These are phyloP conservation scores for Spatulosminthurus flaviceps DNA, from an alignment of 2,888 invertebrate species.

Conservation along the genomic window DNA sequence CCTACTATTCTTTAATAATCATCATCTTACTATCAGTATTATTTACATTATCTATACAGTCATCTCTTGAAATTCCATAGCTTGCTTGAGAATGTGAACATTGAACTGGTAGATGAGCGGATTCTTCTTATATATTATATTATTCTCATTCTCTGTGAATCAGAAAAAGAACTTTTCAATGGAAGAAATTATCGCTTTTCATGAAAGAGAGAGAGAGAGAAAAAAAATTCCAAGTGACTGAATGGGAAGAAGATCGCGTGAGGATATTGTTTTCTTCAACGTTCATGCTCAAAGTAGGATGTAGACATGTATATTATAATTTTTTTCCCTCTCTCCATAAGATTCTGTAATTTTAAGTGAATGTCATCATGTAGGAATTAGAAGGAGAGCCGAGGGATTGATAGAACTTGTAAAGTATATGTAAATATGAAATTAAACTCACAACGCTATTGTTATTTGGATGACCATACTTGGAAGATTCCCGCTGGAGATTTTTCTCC, in stretches of 20 bases:
- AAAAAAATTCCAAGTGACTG: constrained; percentile 48
- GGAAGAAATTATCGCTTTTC: constrained; percentile 53
- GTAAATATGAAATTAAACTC: constrained; percentile 14
- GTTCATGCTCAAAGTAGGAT: constrained; percentile 46
- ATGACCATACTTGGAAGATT: constrained; percentile 25
- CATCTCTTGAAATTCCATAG: constrained; percentile 24
- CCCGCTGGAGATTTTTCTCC: constrained; percentile 24
- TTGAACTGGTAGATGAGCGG: constrained; percentile 42
- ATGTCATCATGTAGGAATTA: constrained; percentile 10
- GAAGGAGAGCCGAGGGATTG: not conserved
- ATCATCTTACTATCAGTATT: constrained; percentile 44
- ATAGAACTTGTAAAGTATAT: constrained; percentile 3
- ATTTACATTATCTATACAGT: constrained; percentile 45
- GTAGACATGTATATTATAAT: constrained; percentile 26
- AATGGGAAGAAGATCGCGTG: constrained; percentile 38
- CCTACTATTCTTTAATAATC: no score
- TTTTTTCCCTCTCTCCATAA: no score
- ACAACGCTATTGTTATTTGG: not conserved
- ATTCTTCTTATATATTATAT: no score
- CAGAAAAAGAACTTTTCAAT: constrained; percentile 48
- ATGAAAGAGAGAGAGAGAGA: constrained; percentile 31
- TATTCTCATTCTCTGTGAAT: constrained; percentile 44
- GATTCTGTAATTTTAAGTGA: constrained; percentile 12
- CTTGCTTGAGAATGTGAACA: constrained; percentile 14
- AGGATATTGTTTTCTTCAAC: constrained; percentile 45